Conservation (phyloP, 2,888 invertebrate genomes). For the Boloria selene region DNA sequence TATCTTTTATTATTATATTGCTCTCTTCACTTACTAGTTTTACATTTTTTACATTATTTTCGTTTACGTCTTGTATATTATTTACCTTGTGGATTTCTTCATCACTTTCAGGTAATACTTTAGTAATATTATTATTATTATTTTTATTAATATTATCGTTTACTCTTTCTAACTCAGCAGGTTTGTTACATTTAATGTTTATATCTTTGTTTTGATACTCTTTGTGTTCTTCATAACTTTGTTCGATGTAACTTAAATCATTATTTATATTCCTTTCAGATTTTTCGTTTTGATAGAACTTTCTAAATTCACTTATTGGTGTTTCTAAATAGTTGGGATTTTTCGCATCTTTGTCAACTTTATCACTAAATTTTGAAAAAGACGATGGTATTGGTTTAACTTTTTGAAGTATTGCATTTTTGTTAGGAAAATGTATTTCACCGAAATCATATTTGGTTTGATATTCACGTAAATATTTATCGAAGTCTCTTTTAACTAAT, state of each 20-base stretch:
- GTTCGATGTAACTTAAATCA: constrained; percentile 5
- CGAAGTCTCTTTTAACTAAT: constrained; percentile 49
- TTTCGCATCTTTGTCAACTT: constrained; percentile 27
- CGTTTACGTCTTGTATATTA: neutral
- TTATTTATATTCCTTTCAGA: constrained; percentile 17
- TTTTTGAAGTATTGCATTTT: constrained; percentile 43
- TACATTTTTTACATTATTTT: neutral
- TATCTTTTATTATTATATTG: neutral
- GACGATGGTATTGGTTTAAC: constrained; percentile 50
- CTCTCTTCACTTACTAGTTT: neutral
- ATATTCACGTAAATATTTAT: constrained; percentile 60
- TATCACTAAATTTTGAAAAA: constrained; percentile 38
- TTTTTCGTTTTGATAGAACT: constrained; percentile 56
- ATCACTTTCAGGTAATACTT: neutral
- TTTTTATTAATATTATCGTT: constrained; percentile 54
- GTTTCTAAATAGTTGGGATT: constrained; percentile 59
- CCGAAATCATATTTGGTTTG: constrained; percentile 49
- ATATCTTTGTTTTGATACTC: constrained; percentile 4
- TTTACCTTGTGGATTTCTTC: neutral
- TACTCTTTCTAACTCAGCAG: constrained; percentile 53
- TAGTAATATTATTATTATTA: constrained; percentile 51
- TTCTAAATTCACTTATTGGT: constrained; percentile 66
- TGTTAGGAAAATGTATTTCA: constrained; percentile 49
- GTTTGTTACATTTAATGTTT: constrained; percentile 33
- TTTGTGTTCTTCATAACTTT: constrained; percentile 5